Evolutionary conservation across 1,140 invertebrate species (phyloP), one percentile per base, ranked within the genome.

Genomic region (Laodelphax striatellus): DNA sequence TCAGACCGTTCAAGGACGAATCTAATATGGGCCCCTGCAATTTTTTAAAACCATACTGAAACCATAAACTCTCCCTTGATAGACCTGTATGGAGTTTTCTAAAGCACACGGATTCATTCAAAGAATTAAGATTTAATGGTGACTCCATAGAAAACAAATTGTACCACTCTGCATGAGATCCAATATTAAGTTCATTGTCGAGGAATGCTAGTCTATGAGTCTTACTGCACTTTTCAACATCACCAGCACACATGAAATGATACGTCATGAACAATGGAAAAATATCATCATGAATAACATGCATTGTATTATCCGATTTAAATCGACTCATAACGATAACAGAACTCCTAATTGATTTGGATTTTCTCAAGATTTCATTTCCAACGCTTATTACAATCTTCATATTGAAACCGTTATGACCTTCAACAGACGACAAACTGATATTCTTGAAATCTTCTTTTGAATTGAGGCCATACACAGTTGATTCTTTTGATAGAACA

Each of bases 251-350:
- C 24, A 72, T 28, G 13, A 67, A 63, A 14, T 66, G 58, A 24
- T 79, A 66, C 17, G 76, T 78, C 21, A 68, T 55, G 67, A 68
- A 75, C 6, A 79, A 55, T 6, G 79, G 79, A 14, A 81, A 57
- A 0, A 81, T 60, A 65, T 81, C 79, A 70, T 81, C 79, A 70
- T 81, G 79, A 41, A 81, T 66, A 34, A 77, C 72, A 71, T 81
- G 79, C 79, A 81, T 80, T 14, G 80, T 67, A 67, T 81, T 81
- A 62, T 79, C 77, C 8, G 77, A 73, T 64, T 80, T 77, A 62
- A 81, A 81, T 19, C 79, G 68, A 21, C 62, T 52, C 8, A 70
- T 14, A 66, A 22, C n/a, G 65, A 65, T 11, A 61, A 52, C 46
- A 38, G 34, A 46, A 63, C 13, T 16, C 52, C 21, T 42, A 34